Evolutionary conservation across 2,113 vertebrate species (phyloP).

Genomic region (Otolemur garnettii): DNA sequence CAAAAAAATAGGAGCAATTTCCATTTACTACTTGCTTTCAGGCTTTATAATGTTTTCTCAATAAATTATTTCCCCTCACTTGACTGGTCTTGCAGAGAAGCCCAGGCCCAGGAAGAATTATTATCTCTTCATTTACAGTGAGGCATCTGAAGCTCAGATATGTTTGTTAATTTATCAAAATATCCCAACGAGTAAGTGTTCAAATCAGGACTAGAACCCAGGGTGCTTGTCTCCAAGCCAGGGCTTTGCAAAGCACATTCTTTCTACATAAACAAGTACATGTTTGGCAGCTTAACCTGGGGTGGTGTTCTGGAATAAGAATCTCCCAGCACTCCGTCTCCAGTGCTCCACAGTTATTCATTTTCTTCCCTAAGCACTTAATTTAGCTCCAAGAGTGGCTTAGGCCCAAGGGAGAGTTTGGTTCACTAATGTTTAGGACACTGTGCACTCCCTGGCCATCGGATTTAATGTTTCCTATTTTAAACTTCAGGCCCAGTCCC

Average conservation of each 20-base stretch:
- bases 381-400: constrained; percentile 47
- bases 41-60: neutral
- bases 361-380: constrained; percentile 21
- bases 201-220: neutral
- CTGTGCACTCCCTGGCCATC: constrained; percentile 7
- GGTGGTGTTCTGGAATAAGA: neutral
- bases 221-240: neutral
- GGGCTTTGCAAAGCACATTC: neutral
- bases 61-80: neutral
- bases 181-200: neutral
- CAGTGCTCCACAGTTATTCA: neutral
- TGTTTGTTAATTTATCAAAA: constrained; percentile 26
- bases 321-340: neutral
- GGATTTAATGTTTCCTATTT: constrained; percentile 71
- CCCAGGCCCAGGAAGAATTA: rapidly evolving
- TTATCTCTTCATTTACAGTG: neutral
- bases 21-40: neutral
- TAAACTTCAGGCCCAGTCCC: constrained; percentile 57
- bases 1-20: constrained; percentile 27
- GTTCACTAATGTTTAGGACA: constrained; percentile 40
- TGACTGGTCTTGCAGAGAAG: neutral
- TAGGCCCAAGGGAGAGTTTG: constrained; percentile 44
- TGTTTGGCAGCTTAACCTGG: neutral
- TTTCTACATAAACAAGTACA: neutral
- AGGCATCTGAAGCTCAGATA: neutral